Evolutionary conservation across 2,888 invertebrate genomes (phyloP).

Genomic region (Eurytoma californica): DNA sequence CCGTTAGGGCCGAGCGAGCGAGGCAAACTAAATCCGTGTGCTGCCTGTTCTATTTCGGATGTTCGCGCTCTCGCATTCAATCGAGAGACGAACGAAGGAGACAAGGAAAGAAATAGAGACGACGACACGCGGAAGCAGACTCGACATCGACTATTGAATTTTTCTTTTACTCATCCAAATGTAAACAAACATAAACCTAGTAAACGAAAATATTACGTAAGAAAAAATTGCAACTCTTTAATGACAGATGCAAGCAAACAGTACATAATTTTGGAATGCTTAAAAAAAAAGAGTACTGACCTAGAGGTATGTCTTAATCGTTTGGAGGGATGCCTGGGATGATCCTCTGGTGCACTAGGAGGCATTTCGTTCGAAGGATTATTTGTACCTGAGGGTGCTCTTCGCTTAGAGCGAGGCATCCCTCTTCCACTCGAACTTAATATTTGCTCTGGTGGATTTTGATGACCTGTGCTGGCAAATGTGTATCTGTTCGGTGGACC

Average conservation of each 20-base stretch:
- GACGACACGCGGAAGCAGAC: not conserved
- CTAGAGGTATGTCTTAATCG: constrained; percentile 71
- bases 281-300: constrained; percentile 47
- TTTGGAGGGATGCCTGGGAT: constrained; percentile 72
- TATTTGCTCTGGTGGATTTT: constrained; percentile 55
- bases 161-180: too few species aligned
- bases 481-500: constrained; percentile 21
- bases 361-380: constrained; percentile 71
- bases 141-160: too few species aligned
- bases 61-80: not conserved
- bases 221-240: too few species aligned
- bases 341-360: constrained; percentile 72
- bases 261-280: not conserved
- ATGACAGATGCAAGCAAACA: too few species aligned
- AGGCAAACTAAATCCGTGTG: constrained; percentile 1
- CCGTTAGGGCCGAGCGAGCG: not conserved
- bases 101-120: not conserved
- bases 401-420: constrained; percentile 75
- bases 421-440: constrained; percentile 67
- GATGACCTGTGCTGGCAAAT: constrained; percentile 44
- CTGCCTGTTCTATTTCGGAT: constrained; percentile 12
- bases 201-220: too few species aligned
- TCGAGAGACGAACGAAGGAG: not conserved
- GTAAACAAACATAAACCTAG: too few species aligned
- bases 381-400: constrained; percentile 73